Conservation (phyloP, 2,888 invertebrate species). For the Rhodophaea formosa region DNA sequence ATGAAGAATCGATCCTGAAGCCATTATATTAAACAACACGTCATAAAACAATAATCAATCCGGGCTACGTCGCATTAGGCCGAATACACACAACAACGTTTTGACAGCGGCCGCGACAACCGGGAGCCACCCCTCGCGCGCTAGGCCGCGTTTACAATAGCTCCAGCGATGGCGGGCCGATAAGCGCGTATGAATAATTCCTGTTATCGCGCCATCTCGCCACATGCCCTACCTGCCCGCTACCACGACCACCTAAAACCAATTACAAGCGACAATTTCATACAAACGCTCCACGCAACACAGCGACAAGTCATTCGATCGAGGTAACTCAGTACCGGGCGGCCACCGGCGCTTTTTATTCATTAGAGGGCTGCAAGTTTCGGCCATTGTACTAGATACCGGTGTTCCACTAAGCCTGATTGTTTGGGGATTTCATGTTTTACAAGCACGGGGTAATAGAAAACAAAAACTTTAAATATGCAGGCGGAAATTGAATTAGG, state of each 20-base stretch:
- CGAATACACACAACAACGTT: slow-evolving; percentile 68
- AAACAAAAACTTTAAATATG: slow-evolving; percentile 52
- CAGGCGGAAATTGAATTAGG: slow-evolving; percentile 56
- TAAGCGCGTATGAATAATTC: slow-evolving; percentile 80
- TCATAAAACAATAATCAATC: slow-evolving; percentile 73
- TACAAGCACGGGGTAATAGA: slow-evolving; percentile 57
- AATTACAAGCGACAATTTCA: slow-evolving; percentile 44
- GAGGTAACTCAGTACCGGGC: slow-evolving; percentile 52
- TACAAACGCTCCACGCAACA: slow-evolving; percentile 28
- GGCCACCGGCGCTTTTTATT: slow-evolving; percentile 70
- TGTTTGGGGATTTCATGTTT: slow-evolving; percentile 68
- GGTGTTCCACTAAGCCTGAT: slow-evolving; percentile 70
- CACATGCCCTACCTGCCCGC: slow-evolving; percentile 79
- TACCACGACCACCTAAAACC: slow-evolving; percentile 60
- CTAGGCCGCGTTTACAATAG: slow-evolving; percentile 73
- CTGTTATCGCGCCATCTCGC: slow-evolving; percentile 79
- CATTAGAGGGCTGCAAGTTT: slow-evolving; percentile 74
- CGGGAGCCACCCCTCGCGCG: slow-evolving; percentile 75
- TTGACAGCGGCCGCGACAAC: slow-evolving; percentile 73
- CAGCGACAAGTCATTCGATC: slow-evolving; percentile 34
- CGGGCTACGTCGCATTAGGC: slow-evolving; percentile 64
- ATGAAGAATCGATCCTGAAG: slow-evolving; percentile 38
- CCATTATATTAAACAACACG: slow-evolving; percentile 51
- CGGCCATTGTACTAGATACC: slow-evolving; percentile 72
- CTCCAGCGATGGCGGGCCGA: slow-evolving; percentile 76